Percentiles rank a stretch among this genome's conserved stretches.
Evolutionary conservation across 2,113 vertebrate species (phyloP).

Genomic region (Cyphomyrus discorhynchus): DNA sequence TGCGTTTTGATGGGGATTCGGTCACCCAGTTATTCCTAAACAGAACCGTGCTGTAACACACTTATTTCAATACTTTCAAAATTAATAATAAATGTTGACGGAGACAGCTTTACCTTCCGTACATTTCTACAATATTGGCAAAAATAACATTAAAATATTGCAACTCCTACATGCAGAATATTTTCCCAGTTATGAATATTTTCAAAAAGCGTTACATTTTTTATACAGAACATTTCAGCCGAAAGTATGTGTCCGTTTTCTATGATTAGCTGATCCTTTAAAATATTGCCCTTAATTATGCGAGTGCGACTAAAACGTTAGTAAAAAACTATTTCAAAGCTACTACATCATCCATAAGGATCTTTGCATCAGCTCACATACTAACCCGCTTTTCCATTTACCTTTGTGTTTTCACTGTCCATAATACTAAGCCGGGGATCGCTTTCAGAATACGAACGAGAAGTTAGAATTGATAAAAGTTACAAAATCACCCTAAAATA

Average conservation of each 20-base stretch:
- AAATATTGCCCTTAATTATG: neutral
- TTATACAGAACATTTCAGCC: neutral
- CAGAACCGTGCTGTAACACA: neutral
- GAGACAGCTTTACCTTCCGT: neutral
- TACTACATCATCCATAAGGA: neutral
- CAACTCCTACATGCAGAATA: neutral
- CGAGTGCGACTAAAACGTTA: neutral
- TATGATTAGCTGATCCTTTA: neutral
- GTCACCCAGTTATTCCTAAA: neutral
- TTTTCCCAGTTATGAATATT: neutral
- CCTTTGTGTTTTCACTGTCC: slow-evolving; percentile 2
- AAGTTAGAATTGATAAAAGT: neutral
- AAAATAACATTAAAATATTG: neutral
- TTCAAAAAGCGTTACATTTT: neutral
- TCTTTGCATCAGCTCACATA: neutral
- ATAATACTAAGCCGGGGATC: neutral
- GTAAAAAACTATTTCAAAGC: neutral
- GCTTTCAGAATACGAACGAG: neutral
- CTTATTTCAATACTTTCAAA: neutral
- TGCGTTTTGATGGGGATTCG: neutral
- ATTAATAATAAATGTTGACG: neutral
- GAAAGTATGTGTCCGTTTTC: neutral
- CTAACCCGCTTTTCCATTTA: neutral
- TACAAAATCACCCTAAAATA: neutral
- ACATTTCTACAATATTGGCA: neutral